Evolutionary conservation across 2,113 vertebrate genomes (phyloP).

Genomic region (Gambusia affinis): DNA sequence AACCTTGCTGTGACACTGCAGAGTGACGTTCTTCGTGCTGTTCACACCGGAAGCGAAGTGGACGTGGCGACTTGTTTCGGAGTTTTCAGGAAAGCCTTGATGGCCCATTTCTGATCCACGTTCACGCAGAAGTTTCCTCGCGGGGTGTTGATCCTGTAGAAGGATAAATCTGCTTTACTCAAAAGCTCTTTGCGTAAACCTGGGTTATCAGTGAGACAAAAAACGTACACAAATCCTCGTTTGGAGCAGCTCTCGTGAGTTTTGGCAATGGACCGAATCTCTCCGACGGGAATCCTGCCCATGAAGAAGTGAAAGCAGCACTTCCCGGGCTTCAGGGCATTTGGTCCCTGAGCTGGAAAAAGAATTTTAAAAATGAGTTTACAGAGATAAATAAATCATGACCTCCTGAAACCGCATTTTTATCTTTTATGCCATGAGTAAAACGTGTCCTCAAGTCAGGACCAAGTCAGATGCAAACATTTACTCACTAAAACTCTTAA

Average conservation of each 20-base stretch:
- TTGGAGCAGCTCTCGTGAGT: accelerated
- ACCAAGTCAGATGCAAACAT: no score
- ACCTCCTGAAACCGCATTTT: not conserved
- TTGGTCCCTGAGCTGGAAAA: not conserved
- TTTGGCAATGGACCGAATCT: not conserved
- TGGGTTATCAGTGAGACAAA: not conserved
- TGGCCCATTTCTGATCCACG: not conserved
- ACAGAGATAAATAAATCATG: not conserved
- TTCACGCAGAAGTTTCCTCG: slow-evolving; percentile 9
- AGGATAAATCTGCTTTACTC: not conserved
- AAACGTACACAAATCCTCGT: not conserved
- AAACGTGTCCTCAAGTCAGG: not conserved
- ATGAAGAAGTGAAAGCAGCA: not conserved
- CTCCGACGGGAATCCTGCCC: accelerated
- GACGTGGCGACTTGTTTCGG: not conserved
- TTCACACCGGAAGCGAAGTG: accelerated
- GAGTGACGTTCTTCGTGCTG: not conserved
- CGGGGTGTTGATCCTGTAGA: not conserved
- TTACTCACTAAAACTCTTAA: no score
- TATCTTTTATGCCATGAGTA: not conserved
- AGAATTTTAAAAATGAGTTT: accelerated
- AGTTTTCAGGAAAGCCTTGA: not conserved
- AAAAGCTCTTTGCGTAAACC: not conserved
- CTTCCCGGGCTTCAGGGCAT: not conserved
- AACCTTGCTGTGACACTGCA: not conserved